Evolutionary conservation across 2,888 invertebrate species (phyloP).

Genomic region (Cataglyphis livida): DNA sequence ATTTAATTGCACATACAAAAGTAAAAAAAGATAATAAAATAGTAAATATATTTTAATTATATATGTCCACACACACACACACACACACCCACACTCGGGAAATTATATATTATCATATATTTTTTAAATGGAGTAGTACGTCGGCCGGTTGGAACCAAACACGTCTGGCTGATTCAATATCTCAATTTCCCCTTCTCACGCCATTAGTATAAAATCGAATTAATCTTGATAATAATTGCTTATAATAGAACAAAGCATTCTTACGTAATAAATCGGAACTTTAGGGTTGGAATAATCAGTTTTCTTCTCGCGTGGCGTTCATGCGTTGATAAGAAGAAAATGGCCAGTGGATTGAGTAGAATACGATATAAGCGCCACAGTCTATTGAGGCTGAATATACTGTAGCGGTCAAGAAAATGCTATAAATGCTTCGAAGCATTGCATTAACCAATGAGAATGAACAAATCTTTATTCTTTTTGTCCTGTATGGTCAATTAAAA

Average conservation of each 20-base stretch:
- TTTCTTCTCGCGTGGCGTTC: slow-evolving; percentile 67
- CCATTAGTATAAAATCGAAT: neutral
- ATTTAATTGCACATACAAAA: neutral
- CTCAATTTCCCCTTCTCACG: neutral
- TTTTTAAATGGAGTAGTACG: neutral
- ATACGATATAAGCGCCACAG: slow-evolving; percentile 33
- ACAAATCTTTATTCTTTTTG: too few species aligned
- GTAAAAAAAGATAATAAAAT: neutral
- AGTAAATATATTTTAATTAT: slow-evolving; percentile 1
- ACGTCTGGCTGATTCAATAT: neutral
- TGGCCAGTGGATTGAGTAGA: slow-evolving; percentile 34
- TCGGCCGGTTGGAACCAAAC: neutral
- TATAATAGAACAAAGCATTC: slow-evolving; percentile 43
- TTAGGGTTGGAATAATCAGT: slow-evolving; percentile 56
- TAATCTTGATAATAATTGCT: slow-evolving; percentile 16
- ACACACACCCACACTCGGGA: neutral
- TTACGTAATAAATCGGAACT: slow-evolving; percentile 76
- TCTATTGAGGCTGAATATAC: neutral
- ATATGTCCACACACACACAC: neutral
- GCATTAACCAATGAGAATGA: too few species aligned
- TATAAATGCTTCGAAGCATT: too few species aligned
- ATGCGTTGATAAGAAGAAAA: slow-evolving; percentile 66
- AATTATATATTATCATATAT: neutral
- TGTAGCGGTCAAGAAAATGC: too few species aligned
- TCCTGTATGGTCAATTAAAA: too few species aligned